Base-by-base conservation (phyloP, 2,888 invertebrate species). In the Hypena proboscidalis region DNA sequence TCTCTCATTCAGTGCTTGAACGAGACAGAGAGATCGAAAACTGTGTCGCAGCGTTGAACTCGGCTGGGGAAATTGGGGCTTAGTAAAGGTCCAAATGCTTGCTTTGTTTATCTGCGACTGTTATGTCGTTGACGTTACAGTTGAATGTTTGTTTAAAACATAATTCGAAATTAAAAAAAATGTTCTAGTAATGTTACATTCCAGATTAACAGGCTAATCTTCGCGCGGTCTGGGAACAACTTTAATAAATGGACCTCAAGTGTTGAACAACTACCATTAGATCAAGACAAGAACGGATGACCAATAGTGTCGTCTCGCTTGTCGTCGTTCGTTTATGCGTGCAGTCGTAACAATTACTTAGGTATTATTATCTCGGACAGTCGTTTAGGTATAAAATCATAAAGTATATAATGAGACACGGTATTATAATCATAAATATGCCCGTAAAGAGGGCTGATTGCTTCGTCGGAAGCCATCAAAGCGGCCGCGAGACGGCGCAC, bases 401-500 rank as follows among this genome's bases (percentile, higher is more conserved):
- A 87, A 87, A 85, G 80, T 85, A 83, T 82, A 89, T 88, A 89
- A 89, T 82, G 85, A 85, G 85, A 80, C 85, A 77, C 75, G 79
- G 88, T 90, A 89, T 90, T 90, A 90, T 88, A 89, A 90, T 89
- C 88, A 84, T 90, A 90, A 90, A 90, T 90, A 90, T 87, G 84
- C 77, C 84, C 77, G 85, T 89, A 90, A 90, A 83, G 83, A 83
- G 88, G 83, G 68, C 84, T 89, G 90, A 90, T 90, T 90, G 86
- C 89, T 85, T 85, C 86, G 88, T 87, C 85, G 90, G 90, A 85
- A 87, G 70, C 74, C 84, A 79, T 90, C 90, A 90, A 90, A 90
- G 90, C 77, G 64, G 70, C 87, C 87, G 88, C 86, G 70, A 73
- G 74, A 77, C 74, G 80, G 69, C 80, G 67, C 52, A 71, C 80